phyloP scores from a whole-genome alignment of 64 coral and sea anemone species.

The Montipora foliosa region DNA sequence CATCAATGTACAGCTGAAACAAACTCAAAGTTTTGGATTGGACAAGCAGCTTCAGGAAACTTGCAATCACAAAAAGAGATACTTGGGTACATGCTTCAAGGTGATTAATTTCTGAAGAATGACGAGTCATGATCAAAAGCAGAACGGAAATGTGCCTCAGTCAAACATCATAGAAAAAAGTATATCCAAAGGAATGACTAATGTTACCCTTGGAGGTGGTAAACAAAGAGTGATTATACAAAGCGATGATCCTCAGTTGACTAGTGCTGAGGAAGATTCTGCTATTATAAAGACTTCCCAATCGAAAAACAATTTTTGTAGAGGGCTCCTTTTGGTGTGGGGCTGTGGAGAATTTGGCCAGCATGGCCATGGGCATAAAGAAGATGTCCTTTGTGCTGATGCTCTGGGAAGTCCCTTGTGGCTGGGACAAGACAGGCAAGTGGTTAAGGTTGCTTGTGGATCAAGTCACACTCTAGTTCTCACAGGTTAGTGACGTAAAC shows the following conservation, averaged over 20 bases:
- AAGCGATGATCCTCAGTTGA: background rate
- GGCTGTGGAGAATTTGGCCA: constrained; percentile 99
- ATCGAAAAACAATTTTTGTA: background rate
- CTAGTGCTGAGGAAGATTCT: background rate
- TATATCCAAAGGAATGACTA: background rate
- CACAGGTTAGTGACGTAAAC: constrained; percentile 68
- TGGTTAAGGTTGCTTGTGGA: constrained; percentile 82
- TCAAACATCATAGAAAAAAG: background rate
- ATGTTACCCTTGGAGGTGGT: background rate
- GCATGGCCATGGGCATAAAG: constrained; percentile 87
- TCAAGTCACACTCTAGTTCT: constrained; percentile 92
- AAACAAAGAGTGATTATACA: background rate
- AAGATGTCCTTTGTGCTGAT: constrained; percentile 63
- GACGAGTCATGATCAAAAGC: too few species aligned
- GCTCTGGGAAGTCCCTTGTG: constrained; percentile 50
- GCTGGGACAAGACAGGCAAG: constrained; percentile 73
- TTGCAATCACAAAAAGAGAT: too few species aligned
- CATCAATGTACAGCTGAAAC: too few species aligned
- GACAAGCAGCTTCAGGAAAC: too few species aligned
- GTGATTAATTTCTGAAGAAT: too few species aligned
- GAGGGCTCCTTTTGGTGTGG: constrained; percentile 87
- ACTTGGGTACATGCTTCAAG: too few species aligned
- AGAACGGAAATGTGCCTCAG: background rate
- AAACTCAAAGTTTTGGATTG: too few species aligned
- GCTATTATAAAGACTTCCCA: background rate